Evolutionary conservation across 1,140 invertebrate species (phyloP), one percentile per base, ranked within the genome.

Genomic region (Cotesia vestalis): DNA sequence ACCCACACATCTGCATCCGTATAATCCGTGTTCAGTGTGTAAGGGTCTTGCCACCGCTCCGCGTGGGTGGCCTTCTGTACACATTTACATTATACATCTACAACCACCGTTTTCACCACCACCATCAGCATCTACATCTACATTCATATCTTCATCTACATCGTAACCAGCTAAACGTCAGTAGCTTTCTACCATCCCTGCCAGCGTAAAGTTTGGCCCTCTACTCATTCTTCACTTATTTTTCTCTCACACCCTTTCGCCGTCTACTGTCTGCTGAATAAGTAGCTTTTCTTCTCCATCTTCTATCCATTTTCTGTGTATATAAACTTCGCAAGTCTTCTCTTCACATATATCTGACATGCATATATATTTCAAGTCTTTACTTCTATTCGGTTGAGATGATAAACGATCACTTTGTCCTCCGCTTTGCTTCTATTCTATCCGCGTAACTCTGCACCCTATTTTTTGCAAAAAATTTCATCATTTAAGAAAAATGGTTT

Each of bases 41-140:
- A 35, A 63, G 51, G 46, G 63, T 55, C 40, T 59, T 53, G 63
- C 53, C 63, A 66, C 52, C 36, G 73, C 71, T 75, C 79, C 67
- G 80, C 79, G 81, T 83, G 81, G 81, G 81, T 83, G 81, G 81
- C 78, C 81, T 74, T 59, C 77, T 46, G 11, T 68, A 60, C 40
- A 46, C 40, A 46, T 46, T 27, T 27, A 27, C 27, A 27, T 27
- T 27, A 27, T 27, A 27, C 27, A 27, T 27, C 27, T 3, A 27
- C 27, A 27, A 27, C 27, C 27, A 27, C 27, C 1, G 27, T 27
- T 27, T 27, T 27, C 27, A 27, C 78, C 55, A 76, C 73, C 53
- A 72, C 53, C 59, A 64, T 52, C 61, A 57, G 59, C 59, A 51
- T 57, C 38, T 11, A 62, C 69, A 60, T 70, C 60, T 36, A 2